Percentiles rank a stretch among this genome's conserved stretches.
These are phyloP conservation scores for Sminthurinus aureus DNA, from an alignment of 2,888 invertebrate species.

Conservation along the genomic window DNA sequence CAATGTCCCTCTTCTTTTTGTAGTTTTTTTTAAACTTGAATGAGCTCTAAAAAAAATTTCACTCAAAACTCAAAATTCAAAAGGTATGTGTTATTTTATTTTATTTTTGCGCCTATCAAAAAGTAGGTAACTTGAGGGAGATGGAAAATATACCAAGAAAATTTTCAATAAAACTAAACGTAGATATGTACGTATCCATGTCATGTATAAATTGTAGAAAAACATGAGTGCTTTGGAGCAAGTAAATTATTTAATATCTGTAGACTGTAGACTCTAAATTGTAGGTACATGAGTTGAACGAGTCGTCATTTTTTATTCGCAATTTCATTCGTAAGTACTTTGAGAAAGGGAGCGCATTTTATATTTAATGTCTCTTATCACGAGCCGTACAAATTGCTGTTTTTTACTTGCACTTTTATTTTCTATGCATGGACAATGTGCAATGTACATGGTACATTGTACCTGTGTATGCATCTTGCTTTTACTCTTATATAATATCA, in stretches of 20 bases:
- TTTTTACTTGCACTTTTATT: background rate
- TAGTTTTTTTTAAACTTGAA: background rate
- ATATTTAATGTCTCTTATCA: background rate
- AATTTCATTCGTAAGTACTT: background rate
- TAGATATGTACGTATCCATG: background rate
- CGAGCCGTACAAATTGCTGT: background rate
- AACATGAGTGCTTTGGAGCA: background rate
- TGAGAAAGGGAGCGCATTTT: background rate
- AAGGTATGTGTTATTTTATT: background rate
- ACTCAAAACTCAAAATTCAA: background rate
- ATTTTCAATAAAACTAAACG: background rate
- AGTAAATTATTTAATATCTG: background rate
- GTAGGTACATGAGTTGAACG: too few relatives aligned
- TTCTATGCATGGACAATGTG: too few relatives aligned
- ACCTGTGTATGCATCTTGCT: too few relatives aligned
- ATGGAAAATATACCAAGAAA: background rate
- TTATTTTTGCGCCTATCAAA: background rate
- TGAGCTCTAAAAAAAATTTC: background rate
- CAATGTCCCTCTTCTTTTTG: background rate
- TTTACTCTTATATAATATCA: too few relatives aligned
- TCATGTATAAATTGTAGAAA: background rate
- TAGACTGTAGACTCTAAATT: too few relatives aligned
- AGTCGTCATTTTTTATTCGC: background rate
- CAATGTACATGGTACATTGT: too few relatives aligned
- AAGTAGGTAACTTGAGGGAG: too few relatives aligned